phyloP scores from a whole-genome alignment of 2,888 invertebrate genomes.

The Cordilura impudica region DNA sequence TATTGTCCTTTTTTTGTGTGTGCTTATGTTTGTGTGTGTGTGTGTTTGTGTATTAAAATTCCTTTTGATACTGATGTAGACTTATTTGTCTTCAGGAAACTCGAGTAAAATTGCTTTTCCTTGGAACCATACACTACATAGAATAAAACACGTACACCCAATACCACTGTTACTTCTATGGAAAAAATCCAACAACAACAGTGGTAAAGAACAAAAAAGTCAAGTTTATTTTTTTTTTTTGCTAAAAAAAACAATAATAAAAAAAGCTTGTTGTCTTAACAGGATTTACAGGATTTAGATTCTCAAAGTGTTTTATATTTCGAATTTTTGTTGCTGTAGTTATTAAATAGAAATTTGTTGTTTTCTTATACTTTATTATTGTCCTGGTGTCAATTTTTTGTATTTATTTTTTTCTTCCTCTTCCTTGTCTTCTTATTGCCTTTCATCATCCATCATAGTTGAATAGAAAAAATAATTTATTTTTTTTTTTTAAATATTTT shows the following conservation, averaged over 20 bases:
- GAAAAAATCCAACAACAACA: constrained; percentile 30
- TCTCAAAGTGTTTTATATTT: constrained; percentile 60
- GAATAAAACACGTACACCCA: background rate
- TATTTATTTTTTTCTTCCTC: constrained; percentile 8
- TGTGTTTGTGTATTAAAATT: constrained; percentile 55
- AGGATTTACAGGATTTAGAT: constrained; percentile 60
- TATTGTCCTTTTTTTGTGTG: constrained; percentile 67
- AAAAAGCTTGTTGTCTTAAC: constrained; percentile 55
- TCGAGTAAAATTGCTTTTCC: constrained; percentile 74
- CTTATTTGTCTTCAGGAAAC: constrained; percentile 76
- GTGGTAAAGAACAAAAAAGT: constrained; percentile 21
- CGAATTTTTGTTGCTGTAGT: constrained; percentile 18
- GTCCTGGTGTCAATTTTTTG: constrained; percentile 32
- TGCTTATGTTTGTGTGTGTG: background rate
- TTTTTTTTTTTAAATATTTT: background rate
- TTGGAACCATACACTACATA: constrained; percentile 36
- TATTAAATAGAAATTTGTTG: constrained; percentile 35
- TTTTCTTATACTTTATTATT: constrained; percentile 43
- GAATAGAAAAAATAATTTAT: background rate
- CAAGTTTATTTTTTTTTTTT: constrained; percentile 44
- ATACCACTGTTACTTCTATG: background rate
- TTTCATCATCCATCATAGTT: background rate
- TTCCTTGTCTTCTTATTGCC: constrained; percentile 33
- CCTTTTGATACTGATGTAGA: constrained; percentile 73
- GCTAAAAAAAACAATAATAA: constrained; percentile 14